Conservation (phyloP, 2,888 invertebrate species). For the Proisotoma minuta region DNA sequence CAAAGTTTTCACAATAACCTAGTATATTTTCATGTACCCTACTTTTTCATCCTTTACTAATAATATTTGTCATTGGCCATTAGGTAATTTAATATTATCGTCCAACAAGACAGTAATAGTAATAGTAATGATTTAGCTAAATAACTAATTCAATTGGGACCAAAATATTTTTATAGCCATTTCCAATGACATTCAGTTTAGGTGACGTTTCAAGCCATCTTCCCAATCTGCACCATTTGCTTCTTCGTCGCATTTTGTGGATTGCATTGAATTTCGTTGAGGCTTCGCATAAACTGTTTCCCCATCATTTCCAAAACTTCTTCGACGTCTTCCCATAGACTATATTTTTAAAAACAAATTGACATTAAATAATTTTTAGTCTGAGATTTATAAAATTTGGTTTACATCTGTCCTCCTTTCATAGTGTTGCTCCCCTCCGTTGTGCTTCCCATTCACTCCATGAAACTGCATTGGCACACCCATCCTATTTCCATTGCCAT, state of each 20-base stretch:
- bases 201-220: constrained; percentile 63
- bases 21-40: neutral
- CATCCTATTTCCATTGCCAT: constrained; percentile 47
- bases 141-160: no score
- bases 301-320: neutral
- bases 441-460: constrained; percentile 41
- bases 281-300: neutral
- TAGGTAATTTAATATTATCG: no score
- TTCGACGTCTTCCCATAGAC: constrained; percentile 3
- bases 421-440: neutral
- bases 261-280: neutral
- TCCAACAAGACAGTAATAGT: no score
- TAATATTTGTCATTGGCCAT: no score
- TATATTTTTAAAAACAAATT: neutral
- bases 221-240: constrained; percentile 60
- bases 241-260: constrained; percentile 52
- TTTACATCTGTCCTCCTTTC: constrained; percentile 4
- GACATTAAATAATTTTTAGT: neutral
- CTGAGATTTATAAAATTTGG: neutral
- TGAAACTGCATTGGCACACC: constrained; percentile 47
- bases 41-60: neutral
- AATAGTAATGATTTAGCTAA: no score
- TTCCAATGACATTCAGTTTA: no score
- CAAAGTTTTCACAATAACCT: no score
- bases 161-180: no score